Evolutionary conservation across 2,113 vertebrate genomes (phyloP).

Genomic region (Tichodroma muraria): DNA sequence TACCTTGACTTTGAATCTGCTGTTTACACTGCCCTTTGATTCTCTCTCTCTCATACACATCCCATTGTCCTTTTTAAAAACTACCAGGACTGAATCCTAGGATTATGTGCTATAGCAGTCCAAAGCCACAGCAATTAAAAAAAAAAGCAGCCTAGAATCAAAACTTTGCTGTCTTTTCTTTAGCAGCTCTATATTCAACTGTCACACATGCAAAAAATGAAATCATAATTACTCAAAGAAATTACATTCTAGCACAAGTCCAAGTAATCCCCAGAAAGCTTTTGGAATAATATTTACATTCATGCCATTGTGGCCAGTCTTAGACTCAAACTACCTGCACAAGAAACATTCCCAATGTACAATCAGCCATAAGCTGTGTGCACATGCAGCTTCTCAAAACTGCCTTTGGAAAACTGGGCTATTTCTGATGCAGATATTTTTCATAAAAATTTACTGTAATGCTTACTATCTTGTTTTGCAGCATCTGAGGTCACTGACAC

Average conservation of each 20-base stretch:
- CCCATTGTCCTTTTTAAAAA: not conserved
- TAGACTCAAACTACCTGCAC: not conserved
- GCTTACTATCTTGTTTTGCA: not conserved
- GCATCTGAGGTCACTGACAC: not conserved
- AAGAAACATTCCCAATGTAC: not conserved
- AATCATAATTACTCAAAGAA: not conserved
- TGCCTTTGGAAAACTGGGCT: not conserved
- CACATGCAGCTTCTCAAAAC: not conserved
- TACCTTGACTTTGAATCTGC: not conserved
- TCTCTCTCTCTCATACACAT: not conserved
- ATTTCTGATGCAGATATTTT: not conserved
- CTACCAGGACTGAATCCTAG: not conserved
- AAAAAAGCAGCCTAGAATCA: not conserved
- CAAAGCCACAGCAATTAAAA: not conserved
- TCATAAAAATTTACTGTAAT: not conserved
- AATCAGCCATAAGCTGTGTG: not conserved
- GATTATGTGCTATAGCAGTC: not conserved
- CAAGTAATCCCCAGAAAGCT: not conserved
- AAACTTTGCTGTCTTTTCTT: not conserved
- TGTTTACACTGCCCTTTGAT: not conserved
- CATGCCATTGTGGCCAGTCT: not conserved
- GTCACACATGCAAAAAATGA: not conserved
- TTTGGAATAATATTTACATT: not conserved
- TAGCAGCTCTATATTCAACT: not conserved
- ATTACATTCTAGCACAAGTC: not conserved